Evolutionary conservation across 2,113 vertebrate species (phyloP).

Genomic region (Spea bombifrons): DNA sequence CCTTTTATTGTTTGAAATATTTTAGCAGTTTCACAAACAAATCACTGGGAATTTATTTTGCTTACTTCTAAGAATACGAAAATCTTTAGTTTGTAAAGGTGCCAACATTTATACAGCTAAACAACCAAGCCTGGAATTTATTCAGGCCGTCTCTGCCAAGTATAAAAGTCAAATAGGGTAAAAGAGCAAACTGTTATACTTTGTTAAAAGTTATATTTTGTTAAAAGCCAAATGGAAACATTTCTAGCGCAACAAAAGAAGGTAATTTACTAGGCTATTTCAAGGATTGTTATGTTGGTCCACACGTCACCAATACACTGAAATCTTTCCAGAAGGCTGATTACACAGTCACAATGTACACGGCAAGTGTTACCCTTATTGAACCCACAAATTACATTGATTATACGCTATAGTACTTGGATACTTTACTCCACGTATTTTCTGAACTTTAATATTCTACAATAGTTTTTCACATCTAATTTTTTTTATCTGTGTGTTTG

Average conservation of each 20-base stretch:
- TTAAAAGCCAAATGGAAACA: slow-evolving; percentile 41
- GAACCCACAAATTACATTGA: slow-evolving; percentile 12
- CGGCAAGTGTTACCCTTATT: slow-evolving; percentile 19
- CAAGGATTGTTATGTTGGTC: not conserved
- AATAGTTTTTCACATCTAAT: not conserved
- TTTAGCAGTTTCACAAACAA: not conserved
- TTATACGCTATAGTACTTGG: slow-evolving; percentile 1
- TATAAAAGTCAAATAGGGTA: slow-evolving; percentile 38
- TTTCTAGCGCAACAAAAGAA: slow-evolving; percentile 33
- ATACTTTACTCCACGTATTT: not conserved
- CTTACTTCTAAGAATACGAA: slow-evolving; percentile 28
- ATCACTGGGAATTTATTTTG: not conserved
- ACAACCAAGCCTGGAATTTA: slow-evolving; percentile 20
- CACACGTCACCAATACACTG: not conserved
- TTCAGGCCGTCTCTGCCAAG: slow-evolving; percentile 19
- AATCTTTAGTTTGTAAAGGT: slow-evolving; percentile 29
- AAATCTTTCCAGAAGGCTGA: slow-evolving; percentile 20
- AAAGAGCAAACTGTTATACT: slow-evolving; percentile 28
- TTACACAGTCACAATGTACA: slow-evolving; percentile 18
- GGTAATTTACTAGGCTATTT: slow-evolving; percentile 27
- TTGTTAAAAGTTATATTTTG: slow-evolving; percentile 24
- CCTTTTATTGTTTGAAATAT: not conserved
- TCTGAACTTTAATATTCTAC: not conserved
- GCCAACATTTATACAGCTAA: slow-evolving; percentile 21
- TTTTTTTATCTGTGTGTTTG: no score